phyloP scores from a whole-genome alignment of 2,888 invertebrate genomes.

The Lasioglossum vierecki region DNA sequence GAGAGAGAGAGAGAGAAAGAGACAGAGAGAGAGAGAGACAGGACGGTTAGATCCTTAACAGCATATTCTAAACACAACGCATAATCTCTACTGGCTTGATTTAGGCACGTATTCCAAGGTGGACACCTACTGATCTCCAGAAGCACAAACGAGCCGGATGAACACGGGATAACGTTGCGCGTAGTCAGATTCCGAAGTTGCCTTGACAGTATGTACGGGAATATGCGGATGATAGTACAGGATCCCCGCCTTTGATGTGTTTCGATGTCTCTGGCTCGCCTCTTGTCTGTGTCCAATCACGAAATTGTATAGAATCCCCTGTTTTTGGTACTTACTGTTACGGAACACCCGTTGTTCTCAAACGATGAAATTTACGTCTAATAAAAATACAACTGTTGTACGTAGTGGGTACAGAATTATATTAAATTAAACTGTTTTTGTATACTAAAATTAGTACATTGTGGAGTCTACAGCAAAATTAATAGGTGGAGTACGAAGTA shows the following conservation, averaged over 20 bases:
- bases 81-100: slow-evolving; percentile 47
- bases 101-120: slow-evolving; percentile 52
- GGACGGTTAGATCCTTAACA: slow-evolving; percentile 5
- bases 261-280: slow-evolving; percentile 11
- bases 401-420: not conserved
- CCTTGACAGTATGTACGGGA: slow-evolving; percentile 18
- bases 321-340: not conserved
- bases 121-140: slow-evolving; percentile 32
- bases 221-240: slow-evolving; percentile 28
- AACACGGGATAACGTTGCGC: slow-evolving; percentile 44
- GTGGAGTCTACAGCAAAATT: not conserved
- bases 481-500: not conserved
- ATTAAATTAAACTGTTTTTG: not conserved
- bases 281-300: slow-evolving; percentile 4
- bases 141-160: slow-evolving; percentile 42
- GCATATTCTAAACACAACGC: slow-evolving; percentile 39
- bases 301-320: not conserved
- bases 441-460: no score
- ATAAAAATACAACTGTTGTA: not conserved
- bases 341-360: not conserved
- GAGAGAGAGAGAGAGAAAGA: not conserved
- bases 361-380: not conserved
- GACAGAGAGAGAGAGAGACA: not conserved
- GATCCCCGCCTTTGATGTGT: slow-evolving; percentile 34
- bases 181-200: slow-evolving; percentile 52